Percentiles rank a stretch among this genome's conserved stretches.
phyloP scores from a whole-genome alignment of 2,797 vertebrate genomes.

The Crocodylus rhombifer region DNA sequence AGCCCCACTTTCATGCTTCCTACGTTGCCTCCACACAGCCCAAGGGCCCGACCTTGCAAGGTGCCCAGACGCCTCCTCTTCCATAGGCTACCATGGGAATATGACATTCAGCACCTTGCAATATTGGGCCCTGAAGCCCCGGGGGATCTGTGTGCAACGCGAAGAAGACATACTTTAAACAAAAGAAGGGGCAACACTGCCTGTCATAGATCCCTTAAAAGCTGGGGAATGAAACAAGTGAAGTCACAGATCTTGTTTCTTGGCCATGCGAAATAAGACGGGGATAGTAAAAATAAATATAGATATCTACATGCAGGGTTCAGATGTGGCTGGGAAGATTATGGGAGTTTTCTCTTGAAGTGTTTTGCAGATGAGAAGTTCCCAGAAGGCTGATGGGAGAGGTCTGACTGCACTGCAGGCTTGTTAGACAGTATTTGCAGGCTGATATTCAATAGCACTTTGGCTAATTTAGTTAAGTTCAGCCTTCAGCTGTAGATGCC shows the following conservation, averaged over 20 bases:
- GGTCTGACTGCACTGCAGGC: conserved; percentile 45
- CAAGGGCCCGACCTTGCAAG: neutral
- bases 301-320: neutral
- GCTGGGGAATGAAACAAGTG: neutral
- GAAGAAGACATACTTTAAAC: fast-evolving
- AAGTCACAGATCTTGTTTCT: neutral
- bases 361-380: conserved; percentile 55
- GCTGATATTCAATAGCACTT: conserved; percentile 31
- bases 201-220: neutral
- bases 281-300: conserved; percentile 17
- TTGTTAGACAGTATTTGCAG: conserved; percentile 54
- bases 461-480: conserved; percentile 68
- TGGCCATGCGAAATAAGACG: conserved; percentile 1
- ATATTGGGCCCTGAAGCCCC: neutral
- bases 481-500: conserved; percentile 63
- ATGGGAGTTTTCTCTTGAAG: conserved; percentile 40
- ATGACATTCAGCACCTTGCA: neutral
- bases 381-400: conserved; percentile 41
- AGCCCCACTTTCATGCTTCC: fast-evolving
- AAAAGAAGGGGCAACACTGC: neutral
- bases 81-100: neutral
- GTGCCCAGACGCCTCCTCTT: neutral
- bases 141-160: neutral
- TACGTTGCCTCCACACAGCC: neutral
- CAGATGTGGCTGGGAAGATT: conserved; percentile 31